Percentiles rank a stretch among this genome's conserved stretches.
Conservation (phyloP, 1,140 invertebrate genomes). For the Pygmarrhopalites habei region DNA sequence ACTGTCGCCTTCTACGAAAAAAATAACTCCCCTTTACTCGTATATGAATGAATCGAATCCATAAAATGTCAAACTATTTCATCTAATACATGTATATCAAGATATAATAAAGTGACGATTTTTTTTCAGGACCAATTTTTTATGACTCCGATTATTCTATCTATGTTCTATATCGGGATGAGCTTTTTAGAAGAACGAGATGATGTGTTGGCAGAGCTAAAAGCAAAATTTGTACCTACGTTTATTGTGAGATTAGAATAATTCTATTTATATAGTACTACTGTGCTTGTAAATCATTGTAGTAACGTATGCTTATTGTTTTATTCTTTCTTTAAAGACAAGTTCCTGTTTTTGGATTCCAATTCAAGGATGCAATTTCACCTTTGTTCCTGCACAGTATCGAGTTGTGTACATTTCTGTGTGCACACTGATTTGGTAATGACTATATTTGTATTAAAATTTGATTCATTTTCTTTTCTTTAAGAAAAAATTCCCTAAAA, state of each 20-base stretch:
- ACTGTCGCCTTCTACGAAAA: too few species aligned
- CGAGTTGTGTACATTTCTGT: conserved; percentile 64
- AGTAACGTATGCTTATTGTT: not conserved
- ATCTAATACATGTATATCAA: too few species aligned
- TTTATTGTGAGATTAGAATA: conserved; percentile 49
- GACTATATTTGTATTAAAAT: too few species aligned
- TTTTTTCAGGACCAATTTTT: conserved; percentile 62
- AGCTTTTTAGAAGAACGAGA: conserved; percentile 60
- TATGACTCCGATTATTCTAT: conserved; percentile 61
- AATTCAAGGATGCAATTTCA: conserved; percentile 65
- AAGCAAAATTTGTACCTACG: conserved; percentile 62
- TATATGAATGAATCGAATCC: too few species aligned
- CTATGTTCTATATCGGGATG: conserved; percentile 63
- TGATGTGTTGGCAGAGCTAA: conserved; percentile 60
- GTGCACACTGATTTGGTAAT: conserved; percentile 63
- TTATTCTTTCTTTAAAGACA: conserved; percentile 35
- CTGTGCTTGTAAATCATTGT: not conserved
- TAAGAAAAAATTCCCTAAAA: too few species aligned
- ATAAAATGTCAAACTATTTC: too few species aligned
- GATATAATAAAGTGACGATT: too few species aligned
- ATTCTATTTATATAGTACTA: not conserved
- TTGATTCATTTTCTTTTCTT: too few species aligned
- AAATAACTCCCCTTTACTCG: too few species aligned
- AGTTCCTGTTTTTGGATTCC: conserved; percentile 69
- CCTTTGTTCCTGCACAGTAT: conserved; percentile 56